Evolutionary conservation across 2,797 vertebrate species (phyloP), one percentile per base, ranked within the genome.

Genomic region (Remorina albescens): DNA sequence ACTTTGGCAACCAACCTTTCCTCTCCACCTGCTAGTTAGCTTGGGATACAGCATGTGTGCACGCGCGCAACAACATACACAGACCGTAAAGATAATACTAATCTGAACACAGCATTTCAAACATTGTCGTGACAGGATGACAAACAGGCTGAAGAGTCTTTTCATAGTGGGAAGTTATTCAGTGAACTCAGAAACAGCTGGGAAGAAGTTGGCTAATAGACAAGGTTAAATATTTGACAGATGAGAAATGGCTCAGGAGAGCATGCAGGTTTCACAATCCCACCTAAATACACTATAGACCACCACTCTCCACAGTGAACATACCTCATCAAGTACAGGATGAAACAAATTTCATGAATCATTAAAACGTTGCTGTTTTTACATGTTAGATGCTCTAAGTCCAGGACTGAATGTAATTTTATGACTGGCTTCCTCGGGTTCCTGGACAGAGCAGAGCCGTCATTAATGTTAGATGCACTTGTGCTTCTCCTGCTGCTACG

Each of bases 1-100:
- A 83, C 64, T 63, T 82, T 47, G 63, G 46, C 67, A 55, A 46
- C 13, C 26, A 74, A 41, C 64, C 30, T 64, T 30, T 28, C 26
- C 53, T 50, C 16, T 51, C n/a, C n/a, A 8, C 19, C 44, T 58
- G 41, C 57, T 62, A 32, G 21, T 3, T 7, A 19, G 44, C n/a
- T 53, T 39, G 19, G 46, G 5, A 32, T 39, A 21, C 21, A 53
- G 6, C 44, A 11, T 1, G 26, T 32, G 18, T 51, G 49, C 32
- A 2, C 50, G 19, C 16, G 39, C 36, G n/a, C 30, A 6, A 0
- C 19, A n/a, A 11, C 26, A 47, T 21, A 25, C n/a, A 21, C 13
- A 32, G n/a, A 36, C 18, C 62, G 50, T 23, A 13, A 25, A 16
- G 5, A 6, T 15, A 41, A n/a, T 26, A 46, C 37, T 19, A 15